These are phyloP conservation scores for Porites divaricata DNA, from an alignment of 92 coral and sea anemone species.

Conservation along the genomic window DNA sequence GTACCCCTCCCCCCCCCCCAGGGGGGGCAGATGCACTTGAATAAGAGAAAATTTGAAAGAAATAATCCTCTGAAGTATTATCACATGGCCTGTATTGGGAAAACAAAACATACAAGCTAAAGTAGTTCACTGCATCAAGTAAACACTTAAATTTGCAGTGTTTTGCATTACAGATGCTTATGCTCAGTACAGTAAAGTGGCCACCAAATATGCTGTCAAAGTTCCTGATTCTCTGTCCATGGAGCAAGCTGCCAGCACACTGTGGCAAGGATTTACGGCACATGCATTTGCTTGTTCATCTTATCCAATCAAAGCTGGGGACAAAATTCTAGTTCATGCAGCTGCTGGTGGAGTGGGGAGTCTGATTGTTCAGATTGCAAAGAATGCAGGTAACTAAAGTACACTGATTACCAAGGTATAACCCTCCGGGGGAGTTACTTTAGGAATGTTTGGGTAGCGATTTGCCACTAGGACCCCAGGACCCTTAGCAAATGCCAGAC, in stretches of 20 bases:
- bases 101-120: too few species aligned
- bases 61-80: too few species aligned
- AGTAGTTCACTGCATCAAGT: too few species aligned
- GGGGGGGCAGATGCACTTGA: too few species aligned
- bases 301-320: constrained; percentile 68
- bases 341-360: constrained; percentile 86
- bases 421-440: too few species aligned
- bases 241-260: constrained; percentile 77
- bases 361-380: constrained; percentile 74
- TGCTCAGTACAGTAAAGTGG: constrained; percentile 73
- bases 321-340: constrained; percentile 72
- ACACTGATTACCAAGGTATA: too few species aligned
- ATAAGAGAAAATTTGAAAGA: too few species aligned
- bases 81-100: too few species aligned
- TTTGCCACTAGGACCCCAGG: too few species aligned
- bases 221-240: constrained; percentile 62
- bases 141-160: neutral
- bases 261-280: constrained; percentile 83
- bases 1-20: too few species aligned
- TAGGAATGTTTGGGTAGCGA: too few species aligned
- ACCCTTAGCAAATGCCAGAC: too few species aligned
- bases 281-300: constrained; percentile 61
- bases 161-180: constrained; percentile 51
- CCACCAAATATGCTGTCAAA: constrained; percentile 60
- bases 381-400: constrained; percentile 59